Evolutionary conservation across 2,797 vertebrate genomes (phyloP), one percentile per base, ranked within the genome.

Genomic region (Alouatta caraya): DNA sequence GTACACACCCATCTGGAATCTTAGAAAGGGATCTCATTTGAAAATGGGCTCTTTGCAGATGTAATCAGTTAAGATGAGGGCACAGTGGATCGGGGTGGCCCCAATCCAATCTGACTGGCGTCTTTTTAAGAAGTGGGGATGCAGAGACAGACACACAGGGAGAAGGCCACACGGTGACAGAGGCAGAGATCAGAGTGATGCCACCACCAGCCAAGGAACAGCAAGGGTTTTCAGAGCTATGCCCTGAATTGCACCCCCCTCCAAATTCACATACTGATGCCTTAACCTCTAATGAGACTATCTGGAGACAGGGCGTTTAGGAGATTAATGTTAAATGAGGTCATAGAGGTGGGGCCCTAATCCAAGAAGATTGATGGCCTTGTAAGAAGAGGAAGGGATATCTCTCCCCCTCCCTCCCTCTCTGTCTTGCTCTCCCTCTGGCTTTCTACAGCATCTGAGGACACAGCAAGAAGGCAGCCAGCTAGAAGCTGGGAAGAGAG

Each of bases 161-260:
- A 61, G 6, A 50, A 9, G 1, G 14, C 28, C 2, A 0, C 4
- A 4, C 5, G 39, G n/a, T 17, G 8, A 24, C 24, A 4, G 72
- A 46, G 30, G 12, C 42, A 82, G 61, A 61, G 13, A 76, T 0
- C 3, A 11, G 78, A 73, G 21, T 3, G 28, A 33, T 1, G 6
- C 17, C 13, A 2, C 59, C 46, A 70, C 10, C 14, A 37, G 22
- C 46, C 72, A 79, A 55, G 28, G 50, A 33, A 19, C 1, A 12
- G 19, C 61, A 55, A 72, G 52, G 26, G 33, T 12, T 14, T 14
- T 17, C 28, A 8, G 44, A 76, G 67, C 78, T 50, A 7, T 3
- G 11, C 22, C 2, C 9, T 15, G 24, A 37, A 79, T 37, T 79
- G 50, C 28, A 50, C 13, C 13, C 48, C 48, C 50, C 21, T 8